Evolutionary conservation across 92 coral and sea anemone genomes (phyloP), one percentile per base, ranked within the genome.

Genomic region (Nematostella vectensis): DNA sequence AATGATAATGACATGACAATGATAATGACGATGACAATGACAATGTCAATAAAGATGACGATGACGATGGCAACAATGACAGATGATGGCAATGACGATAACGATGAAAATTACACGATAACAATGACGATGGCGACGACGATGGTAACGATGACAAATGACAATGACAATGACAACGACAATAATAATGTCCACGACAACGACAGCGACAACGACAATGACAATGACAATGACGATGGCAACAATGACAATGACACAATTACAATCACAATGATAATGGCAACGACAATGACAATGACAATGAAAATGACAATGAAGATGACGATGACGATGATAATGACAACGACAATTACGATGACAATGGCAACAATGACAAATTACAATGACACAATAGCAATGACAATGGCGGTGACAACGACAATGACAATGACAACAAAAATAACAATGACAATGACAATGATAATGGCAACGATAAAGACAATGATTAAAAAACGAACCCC

Each of bases 51-150:
- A 15, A 33, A 6, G 15, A 33, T 33, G 40, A 33, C 40, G 15
- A 33, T 33, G 40, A 33, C 40, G 15, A 33, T 33, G 40, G 15
- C 40, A 33, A 33, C 15, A 15, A 33, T 15, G 15, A 33, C 15
- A 6, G 40, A 33, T 15, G 15, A 33, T 33, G 40, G 15, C 44
- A 48, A 62, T 62, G 45, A 48, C 37, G 30, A 62, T 47, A 29
- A 28, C 58, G 48, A 48, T 62, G 53, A 48, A 42, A 48, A 62
- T 62, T 25, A 27, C 44, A 62, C 37, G 48, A 62, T 47, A 48
- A 48, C 40, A 31, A 62, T 21, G 28, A 62, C 33, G 27, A 31
- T 21, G 28, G 48, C 2, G 18, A 47, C 44, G 45, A 62, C 37
- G 39, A 48, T 33, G 45, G 12, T 30, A 21, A 48, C 44, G 2